Base-by-base conservation (phyloP, 2,888 invertebrate species). In the Dynastes hyllus region DNA sequence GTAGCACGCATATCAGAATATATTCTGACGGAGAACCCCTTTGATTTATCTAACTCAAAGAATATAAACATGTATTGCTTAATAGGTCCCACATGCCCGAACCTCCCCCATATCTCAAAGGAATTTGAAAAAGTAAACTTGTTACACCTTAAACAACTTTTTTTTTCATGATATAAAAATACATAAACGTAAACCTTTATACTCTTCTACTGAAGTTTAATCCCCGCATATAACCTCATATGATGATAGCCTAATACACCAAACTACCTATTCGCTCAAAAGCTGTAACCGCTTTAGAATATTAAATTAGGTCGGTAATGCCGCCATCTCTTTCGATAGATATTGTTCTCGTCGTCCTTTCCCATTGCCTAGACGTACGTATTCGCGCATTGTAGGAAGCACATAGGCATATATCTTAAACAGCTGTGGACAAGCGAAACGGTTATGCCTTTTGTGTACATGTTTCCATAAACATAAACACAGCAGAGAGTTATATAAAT, bases 401-500 rank as follows among this genome's bases (percentile, higher is more conserved):
- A 55, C 55, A 37, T 16, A 73, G n/a, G 16, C 58, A 58, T 73
- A 73, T 13, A 58, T 73, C n/a, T 27, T 9, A 37, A 55, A n/a
- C 73, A 73, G 55, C 73, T 73, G 73, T 58, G 58, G 40, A 58
- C 55, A 58, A 22, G 50, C 50, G 37, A 58, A 73, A 73, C 40
- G 73, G 73, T 73, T 73, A 73, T 73, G 58, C 29, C 53, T 40
- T 71, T 53, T 29, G 71, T 58, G 32, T 58, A 73, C 73, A 58
- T 73, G 55, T 73, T 73, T 40, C 69, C 61, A 61, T 61, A 61
- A 61, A 61, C 40, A 67, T 67, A 67, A 67, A 22, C 67, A 16
- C 16, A 29, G 29, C 9, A 37, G 8, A 22, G 61, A 27, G 61
- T 61, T 61, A 61, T 61, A 61, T 61, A 61, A 61, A 61, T 61